Evolutionary conservation across 1,140 invertebrate genomes (phyloP), one percentile per base, ranked within the genome.

Genomic region (Drosophila insularis): DNA sequence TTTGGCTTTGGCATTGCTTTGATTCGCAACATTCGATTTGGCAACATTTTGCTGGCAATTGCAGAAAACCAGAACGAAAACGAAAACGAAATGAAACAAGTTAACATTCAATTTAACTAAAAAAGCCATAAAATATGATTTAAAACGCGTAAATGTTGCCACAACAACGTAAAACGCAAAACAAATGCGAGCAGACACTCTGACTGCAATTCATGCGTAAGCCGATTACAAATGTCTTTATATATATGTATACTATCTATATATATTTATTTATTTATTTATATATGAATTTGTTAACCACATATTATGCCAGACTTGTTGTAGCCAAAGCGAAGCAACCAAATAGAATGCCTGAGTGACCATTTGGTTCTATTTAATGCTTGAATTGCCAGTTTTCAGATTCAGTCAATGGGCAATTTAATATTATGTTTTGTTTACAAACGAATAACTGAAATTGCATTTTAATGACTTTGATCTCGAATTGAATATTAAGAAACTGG

Each of bases 61-160:
- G 81, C 81, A 81, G 73, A 84, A 85, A 86, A 75, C 78, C 81
- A 87, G 79, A 86, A 86, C 82, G 84, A 86, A 86, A 86, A 86
- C 82, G 82, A 86, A 86, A 82, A 66, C 43, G 43, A 50, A 50
- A 50, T 50, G 43, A 84, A 89, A 89, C 84, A 80, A 89, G 84
- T 87, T 89, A 87, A 84, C 84, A 89, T 89, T 89, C 80, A 81
- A 89, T 89, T 89, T 89, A 87, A 71, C 84, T 71, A 78, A 77
- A 89, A 50, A 84, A 89, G 73, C 84, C 85, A 89, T 89, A 89
- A 89, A 89, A 89, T 89, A 89, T 89, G 84, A 89, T 89, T 87
- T 89, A 89, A 84, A 50, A 50, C 19, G 71, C 80, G 80, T 73
- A 89, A 89, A 89, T 84, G 84, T 89, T 84, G 84, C 73, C 64